These are phyloP conservation scores for Uria aalge DNA, from an alignment of 2,113 vertebrate genomes.

Conservation along the genomic window DNA sequence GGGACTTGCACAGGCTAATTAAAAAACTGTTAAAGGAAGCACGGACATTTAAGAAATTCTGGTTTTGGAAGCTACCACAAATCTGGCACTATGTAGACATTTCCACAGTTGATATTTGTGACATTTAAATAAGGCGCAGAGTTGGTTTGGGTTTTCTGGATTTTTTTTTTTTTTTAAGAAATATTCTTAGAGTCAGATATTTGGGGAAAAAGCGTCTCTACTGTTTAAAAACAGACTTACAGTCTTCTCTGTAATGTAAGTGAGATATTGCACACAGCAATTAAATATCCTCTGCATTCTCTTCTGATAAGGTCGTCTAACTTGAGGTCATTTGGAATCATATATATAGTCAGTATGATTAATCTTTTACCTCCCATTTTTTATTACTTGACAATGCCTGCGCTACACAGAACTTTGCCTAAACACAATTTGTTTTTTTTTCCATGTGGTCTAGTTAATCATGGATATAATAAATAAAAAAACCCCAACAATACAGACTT, in stretches of 20 bases:
- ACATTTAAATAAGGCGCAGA: slow-evolving; percentile 11
- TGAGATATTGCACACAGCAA: background rate
- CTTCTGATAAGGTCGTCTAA: background rate
- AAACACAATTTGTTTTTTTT: background rate
- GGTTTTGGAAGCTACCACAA: background rate
- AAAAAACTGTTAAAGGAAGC: background rate
- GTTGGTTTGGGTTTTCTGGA: background rate
- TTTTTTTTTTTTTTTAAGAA: background rate
- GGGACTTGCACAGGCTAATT: background rate
- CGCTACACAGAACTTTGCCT: background rate
- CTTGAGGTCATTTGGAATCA: background rate
- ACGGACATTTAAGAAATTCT: background rate
- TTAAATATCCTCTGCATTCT: background rate
- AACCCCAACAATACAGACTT: background rate
- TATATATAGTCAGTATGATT: background rate
- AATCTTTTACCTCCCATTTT: background rate
- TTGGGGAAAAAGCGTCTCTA: background rate
- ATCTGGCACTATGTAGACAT: background rate
- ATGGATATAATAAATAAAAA: background rate
- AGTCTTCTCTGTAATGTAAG: background rate
- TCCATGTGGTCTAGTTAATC: background rate
- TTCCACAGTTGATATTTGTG: background rate
- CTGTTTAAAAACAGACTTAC: background rate
- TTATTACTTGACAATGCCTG: background rate
- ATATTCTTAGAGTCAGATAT: background rate